A percentile compares a stretch with the other conserved stretches of the same genome.
Conservation (phyloP, 2,888 invertebrate genomes). For the Clivina fossor region DNA sequence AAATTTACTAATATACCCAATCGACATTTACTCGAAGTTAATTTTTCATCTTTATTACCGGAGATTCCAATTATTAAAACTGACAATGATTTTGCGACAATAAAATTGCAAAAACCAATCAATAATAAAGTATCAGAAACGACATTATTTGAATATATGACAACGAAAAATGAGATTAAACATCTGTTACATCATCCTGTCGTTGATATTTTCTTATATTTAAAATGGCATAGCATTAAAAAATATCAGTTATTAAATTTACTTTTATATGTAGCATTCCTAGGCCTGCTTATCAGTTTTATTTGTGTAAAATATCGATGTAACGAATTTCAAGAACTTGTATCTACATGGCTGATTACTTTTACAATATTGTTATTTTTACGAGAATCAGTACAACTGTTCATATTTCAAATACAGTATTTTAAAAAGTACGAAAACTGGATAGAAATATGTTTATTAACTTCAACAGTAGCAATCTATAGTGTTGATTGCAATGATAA, state of each 20-base stretch:
- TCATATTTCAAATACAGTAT: slow-evolving; percentile 11
- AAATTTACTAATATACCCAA: neutral
- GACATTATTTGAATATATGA: slow-evolving; percentile 8
- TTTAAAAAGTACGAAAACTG: slow-evolving; percentile 14
- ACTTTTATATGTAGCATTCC: slow-evolving; percentile 5
- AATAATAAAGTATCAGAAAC: slow-evolving; percentile 3
- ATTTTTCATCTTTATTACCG: slow-evolving; percentile 4
- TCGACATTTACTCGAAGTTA: neutral
- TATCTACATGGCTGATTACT: no score
- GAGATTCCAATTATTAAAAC: no score
- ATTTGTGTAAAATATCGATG: no score
- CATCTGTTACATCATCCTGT: slow-evolving; percentile 12
- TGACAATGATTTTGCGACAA: no score
- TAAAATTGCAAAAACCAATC: no score
- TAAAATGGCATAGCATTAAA: slow-evolving; percentile 16
- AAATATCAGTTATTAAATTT: slow-evolving; percentile 5
- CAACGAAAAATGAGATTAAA: slow-evolving; percentile 3
- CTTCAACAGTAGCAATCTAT: no score
- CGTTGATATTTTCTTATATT: slow-evolving; percentile 10
- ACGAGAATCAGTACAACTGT: slow-evolving; percentile 5
- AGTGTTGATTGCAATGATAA: neutral
- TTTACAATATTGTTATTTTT: slow-evolving; percentile 5
- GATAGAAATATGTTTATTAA: slow-evolving; percentile 12
- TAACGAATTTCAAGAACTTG: no score
- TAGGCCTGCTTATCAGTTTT: no score